Evolutionary conservation across 2,888 invertebrate species (phyloP).

Genomic region (Drosophila siamana): DNA sequence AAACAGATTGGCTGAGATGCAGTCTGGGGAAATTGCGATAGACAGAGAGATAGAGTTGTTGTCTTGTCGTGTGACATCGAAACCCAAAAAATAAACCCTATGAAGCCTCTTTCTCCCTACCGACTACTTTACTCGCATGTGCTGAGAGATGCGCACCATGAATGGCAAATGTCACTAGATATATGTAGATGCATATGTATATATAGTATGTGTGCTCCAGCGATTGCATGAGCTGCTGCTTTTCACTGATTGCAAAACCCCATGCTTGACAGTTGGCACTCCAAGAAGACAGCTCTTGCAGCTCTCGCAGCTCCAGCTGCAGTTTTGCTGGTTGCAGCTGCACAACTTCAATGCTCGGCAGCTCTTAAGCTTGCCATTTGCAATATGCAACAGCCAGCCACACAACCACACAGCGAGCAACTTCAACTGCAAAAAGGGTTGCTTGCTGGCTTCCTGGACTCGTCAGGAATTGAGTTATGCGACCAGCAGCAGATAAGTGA

Average conservation of each 20-base stretch:
- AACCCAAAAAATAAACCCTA: conserved; percentile 60
- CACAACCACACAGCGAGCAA: conserved; percentile 29
- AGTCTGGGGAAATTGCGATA: conserved; percentile 48
- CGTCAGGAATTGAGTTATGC: conserved; percentile 45
- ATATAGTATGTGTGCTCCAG: conserved; percentile 7
- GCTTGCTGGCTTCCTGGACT: conserved; percentile 47
- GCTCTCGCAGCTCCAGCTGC: conserved; percentile 33
- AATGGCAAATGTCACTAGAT: conserved; percentile 74
- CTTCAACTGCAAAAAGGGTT: conserved; percentile 49
- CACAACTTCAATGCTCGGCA: conserved; percentile 33
- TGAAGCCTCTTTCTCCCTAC: conserved; percentile 18
- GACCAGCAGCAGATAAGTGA: conserved; percentile 35
- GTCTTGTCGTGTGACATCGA: conserved; percentile 65
- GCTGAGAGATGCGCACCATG: conserved; percentile 23
- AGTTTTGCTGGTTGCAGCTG: conserved; percentile 30
- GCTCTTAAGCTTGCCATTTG: conserved; percentile 64
- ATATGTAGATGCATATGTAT: conserved; percentile 17
- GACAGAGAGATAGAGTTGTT: conserved; percentile 35
- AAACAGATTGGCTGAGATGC: conserved; percentile 11
- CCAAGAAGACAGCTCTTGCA: conserved; percentile 13
- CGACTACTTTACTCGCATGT: conserved; percentile 36
- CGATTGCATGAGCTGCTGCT: conserved; percentile 50
- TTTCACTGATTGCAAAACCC: conserved; percentile 74
- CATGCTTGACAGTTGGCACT: conserved; percentile 55
- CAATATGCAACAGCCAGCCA: conserved; percentile 54